Evolutionary conservation across 2,888 invertebrate species (phyloP).

Genomic region (Eupithecia vulgata): DNA sequence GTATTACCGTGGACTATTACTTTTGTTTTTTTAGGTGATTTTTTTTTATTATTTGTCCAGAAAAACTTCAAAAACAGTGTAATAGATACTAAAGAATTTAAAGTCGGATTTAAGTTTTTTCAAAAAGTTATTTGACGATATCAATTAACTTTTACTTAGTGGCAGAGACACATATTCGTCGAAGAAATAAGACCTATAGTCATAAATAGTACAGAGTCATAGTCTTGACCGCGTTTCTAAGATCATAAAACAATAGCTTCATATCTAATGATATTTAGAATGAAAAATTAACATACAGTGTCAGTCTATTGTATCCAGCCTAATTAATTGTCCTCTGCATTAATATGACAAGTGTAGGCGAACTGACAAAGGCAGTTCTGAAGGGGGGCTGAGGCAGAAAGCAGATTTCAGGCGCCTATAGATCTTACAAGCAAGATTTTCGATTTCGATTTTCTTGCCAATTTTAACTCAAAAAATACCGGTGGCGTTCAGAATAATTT

Average conservation of each 20-base stretch:
- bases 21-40: too few species aligned
- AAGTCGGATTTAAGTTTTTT: too few species aligned
- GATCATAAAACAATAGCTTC: slow-evolving; percentile 7
- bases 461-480: neutral
- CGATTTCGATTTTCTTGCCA: neutral
- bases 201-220: too few species aligned
- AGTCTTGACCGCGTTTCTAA: slow-evolving; percentile 14
- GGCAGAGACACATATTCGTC: neutral
- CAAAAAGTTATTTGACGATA: neutral
- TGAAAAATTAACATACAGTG: slow-evolving; percentile 48
- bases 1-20: too few species aligned
- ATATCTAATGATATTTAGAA: slow-evolving; percentile 21
- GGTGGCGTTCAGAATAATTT: neutral
- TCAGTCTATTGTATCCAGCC: slow-evolving; percentile 43
- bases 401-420: neutral
- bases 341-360: slow-evolving; percentile 48
- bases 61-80: too few species aligned
- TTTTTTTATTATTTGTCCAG: too few species aligned
- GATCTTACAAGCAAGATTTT: neutral
- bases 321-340: slow-evolving; percentile 50
- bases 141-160: neutral
- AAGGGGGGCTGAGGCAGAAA: slow-evolving; percentile 15
- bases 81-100: too few species aligned
- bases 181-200: neutral
- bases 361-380: slow-evolving; percentile 34